These are phyloP conservation scores for Tretioscincus oriximinensis DNA, from an alignment of 2,113 vertebrate species.

Conservation along the genomic window DNA sequence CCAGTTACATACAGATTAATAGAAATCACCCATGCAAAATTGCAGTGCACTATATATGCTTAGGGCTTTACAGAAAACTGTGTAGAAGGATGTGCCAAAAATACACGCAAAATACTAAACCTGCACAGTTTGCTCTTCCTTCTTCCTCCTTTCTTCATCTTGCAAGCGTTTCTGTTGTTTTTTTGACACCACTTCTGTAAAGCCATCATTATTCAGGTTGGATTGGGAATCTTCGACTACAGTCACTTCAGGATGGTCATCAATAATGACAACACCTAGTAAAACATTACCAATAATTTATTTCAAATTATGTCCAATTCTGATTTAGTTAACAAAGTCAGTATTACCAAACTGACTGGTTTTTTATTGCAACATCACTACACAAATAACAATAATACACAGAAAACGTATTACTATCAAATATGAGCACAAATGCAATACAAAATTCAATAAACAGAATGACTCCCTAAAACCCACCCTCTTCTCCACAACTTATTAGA, in stretches of 20 bases:
- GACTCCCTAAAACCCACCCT: too few relatives aligned
- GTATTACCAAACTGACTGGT: not conserved
- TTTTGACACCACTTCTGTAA: constrained; percentile 97
- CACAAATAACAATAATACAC: too few relatives aligned
- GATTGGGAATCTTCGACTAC: constrained; percentile 94
- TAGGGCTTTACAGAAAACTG: not conserved
- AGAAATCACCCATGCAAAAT: not conserved
- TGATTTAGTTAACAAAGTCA: not conserved
- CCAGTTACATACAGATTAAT: not conserved
- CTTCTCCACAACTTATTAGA: too few relatives aligned
- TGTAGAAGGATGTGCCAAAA: not conserved
- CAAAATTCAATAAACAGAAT: too few relatives aligned
- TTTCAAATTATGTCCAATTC: not conserved
- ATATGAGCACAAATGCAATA: too few relatives aligned
- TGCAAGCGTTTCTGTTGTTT: constrained; percentile 98
- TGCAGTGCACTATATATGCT: not conserved
- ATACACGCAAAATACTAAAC: constrained; percentile 60
- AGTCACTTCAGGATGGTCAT: constrained; percentile 98
- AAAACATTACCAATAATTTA: constrained; percentile 12
- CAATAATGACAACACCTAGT: constrained; percentile 96
- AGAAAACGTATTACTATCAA: too few relatives aligned
- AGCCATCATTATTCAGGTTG: constrained; percentile 92
- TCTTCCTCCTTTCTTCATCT: constrained; percentile 96
- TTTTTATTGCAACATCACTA: too few relatives aligned
- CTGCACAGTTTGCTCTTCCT: constrained; percentile 95